A percentile compares a stretch with the other conserved stretches of the same genome.
Evolutionary conservation across 2,797 vertebrate species (phyloP).

Genomic region (Buphagus erythrorhynchus): DNA sequence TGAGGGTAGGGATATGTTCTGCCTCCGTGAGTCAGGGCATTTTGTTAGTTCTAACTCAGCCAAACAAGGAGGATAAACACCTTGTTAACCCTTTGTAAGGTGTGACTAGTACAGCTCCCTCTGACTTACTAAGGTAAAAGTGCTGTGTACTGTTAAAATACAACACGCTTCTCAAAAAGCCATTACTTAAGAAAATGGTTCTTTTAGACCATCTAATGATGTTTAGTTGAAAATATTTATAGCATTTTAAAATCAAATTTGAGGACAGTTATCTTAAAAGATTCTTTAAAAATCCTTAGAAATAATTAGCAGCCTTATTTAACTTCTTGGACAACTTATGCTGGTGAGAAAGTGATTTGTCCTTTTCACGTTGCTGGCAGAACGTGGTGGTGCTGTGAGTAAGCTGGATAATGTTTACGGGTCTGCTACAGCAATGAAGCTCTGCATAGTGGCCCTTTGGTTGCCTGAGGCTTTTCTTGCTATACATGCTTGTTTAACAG

Average conservation of each 20-base stretch:
- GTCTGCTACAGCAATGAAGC: not conserved
- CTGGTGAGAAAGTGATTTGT: not conserved
- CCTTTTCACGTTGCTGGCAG: not conserved
- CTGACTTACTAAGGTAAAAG: not conserved
- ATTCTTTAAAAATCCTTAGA: not conserved
- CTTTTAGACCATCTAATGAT: not conserved
- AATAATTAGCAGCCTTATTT: conserved; percentile 5
- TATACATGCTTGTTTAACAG: not conserved
- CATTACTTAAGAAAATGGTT: not conserved
- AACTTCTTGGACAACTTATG: not conserved
- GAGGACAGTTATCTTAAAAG: not conserved
- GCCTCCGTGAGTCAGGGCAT: not conserved
- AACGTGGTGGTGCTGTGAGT: not conserved
- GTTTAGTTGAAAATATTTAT: not conserved
- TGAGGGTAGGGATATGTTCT: not conserved
- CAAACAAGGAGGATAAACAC: not conserved
- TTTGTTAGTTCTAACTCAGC: not conserved
- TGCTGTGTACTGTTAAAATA: not conserved
- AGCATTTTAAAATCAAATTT: not conserved
- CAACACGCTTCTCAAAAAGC: not conserved
- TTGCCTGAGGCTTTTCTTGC: not conserved
- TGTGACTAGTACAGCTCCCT: not conserved
- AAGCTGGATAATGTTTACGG: not conserved
- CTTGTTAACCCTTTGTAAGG: not conserved
- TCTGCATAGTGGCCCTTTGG: not conserved